These are phyloP conservation scores for Portevinia maculata DNA, from an alignment of 2,888 invertebrate species.

Conservation along the genomic window DNA sequence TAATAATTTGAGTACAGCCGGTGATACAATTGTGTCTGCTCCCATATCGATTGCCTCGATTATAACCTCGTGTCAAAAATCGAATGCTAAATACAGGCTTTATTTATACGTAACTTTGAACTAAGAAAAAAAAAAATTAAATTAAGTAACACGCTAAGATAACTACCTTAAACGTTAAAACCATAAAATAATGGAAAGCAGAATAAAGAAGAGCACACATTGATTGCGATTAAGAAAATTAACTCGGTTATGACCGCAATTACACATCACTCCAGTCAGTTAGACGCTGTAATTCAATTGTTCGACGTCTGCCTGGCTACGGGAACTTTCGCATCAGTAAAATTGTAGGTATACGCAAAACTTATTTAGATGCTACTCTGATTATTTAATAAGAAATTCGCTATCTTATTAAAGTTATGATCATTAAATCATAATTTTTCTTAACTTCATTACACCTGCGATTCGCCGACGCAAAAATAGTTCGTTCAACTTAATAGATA, in stretches of 20 bases:
- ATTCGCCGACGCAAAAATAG: background rate
- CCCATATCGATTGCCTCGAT: background rate
- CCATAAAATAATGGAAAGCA: slow-evolving; percentile 45
- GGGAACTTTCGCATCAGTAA: slow-evolving; percentile 50
- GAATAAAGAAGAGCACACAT: slow-evolving; percentile 25
- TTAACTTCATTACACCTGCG: slow-evolving; percentile 34
- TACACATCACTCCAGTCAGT: slow-evolving; percentile 46
- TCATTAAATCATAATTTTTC: slow-evolving; percentile 50
- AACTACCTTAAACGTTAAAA: slow-evolving; percentile 20
- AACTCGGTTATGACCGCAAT: slow-evolving; percentile 64
- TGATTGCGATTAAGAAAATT: slow-evolving; percentile 64
- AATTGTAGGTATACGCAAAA: slow-evolving; percentile 66
- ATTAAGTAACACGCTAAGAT: slow-evolving; percentile 4
- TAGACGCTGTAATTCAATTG: slow-evolving; percentile 60
- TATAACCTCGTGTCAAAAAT: too few species aligned
- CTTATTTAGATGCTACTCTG: slow-evolving; percentile 39
- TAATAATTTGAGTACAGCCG: too few species aligned
- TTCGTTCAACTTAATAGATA: slow-evolving; percentile 58
- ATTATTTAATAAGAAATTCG: slow-evolving; percentile 59
- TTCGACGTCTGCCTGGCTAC: slow-evolving; percentile 22
- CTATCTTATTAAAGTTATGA: slow-evolving; percentile 61
- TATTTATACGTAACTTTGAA: background rate
- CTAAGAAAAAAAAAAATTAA: background rate
- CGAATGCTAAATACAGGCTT: too few species aligned
- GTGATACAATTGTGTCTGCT: too few species aligned